These are phyloP conservation scores for Morus bassanus DNA, from an alignment of 2,797 vertebrate genomes.

Conservation along the genomic window DNA sequence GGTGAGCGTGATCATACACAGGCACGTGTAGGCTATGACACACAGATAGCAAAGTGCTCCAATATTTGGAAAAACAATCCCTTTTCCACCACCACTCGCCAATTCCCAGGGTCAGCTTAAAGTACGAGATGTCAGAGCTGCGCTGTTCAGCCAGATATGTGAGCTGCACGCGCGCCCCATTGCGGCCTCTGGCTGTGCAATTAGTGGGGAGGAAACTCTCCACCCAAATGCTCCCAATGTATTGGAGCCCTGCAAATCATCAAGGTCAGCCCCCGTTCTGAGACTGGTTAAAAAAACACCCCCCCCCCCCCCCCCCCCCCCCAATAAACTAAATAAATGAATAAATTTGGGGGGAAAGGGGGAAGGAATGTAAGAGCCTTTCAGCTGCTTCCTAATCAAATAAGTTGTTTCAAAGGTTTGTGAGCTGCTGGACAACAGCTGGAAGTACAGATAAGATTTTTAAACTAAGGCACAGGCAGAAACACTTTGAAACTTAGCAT, in stretches of 20 bases:
- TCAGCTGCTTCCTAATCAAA: not conserved
- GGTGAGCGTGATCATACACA: not conserved
- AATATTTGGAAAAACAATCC: not conserved
- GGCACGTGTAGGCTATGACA: not conserved
- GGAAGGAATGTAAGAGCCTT: not conserved
- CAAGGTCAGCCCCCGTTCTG: not conserved
- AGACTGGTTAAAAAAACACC: not conserved
- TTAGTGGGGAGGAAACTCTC: not conserved
- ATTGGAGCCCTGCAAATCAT: not conserved
- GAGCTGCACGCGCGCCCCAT: not conserved
- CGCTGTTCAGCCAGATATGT: not conserved
- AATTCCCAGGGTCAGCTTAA: not conserved
- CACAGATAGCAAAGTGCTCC: not conserved
- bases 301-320: too few relatives aligned
- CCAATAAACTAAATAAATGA: not conserved
- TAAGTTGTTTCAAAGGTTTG: not conserved
- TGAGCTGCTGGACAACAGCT: not conserved
- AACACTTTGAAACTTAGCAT: not conserved
- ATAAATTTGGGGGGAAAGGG: rapidly evolving
- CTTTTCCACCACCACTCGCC: not conserved
- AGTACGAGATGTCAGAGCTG: not conserved
- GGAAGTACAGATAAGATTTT: not conserved
- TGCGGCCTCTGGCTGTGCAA: not conserved
- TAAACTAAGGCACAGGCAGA: not conserved
- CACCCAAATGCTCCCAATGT: not conserved